Evolutionary conservation across 1,140 invertebrate species (phyloP).

Genomic region (Drosophila rhopaloa): DNA sequence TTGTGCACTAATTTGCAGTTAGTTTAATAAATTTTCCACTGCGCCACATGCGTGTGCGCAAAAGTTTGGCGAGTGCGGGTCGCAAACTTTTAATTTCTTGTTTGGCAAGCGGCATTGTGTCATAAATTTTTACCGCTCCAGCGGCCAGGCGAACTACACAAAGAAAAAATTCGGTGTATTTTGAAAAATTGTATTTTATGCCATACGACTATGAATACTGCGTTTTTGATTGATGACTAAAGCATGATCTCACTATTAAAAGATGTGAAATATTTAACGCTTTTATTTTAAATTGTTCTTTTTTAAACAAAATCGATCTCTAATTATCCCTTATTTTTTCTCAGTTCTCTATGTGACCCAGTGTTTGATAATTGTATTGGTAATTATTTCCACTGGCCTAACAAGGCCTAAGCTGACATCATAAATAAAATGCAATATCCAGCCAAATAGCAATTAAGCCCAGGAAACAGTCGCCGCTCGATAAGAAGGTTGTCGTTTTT

Average conservation of each 20-base stretch:
- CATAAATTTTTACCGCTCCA: conserved; percentile 66
- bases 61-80: conserved; percentile 66
- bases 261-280: too few relatives aligned
- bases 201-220: too few relatives aligned
- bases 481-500: conserved; percentile 55
- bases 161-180: not conserved
- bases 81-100: conserved; percentile 78
- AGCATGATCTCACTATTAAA: too few relatives aligned
- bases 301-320: too few relatives aligned
- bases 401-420: conserved; percentile 41
- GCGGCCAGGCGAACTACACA: conserved; percentile 13
- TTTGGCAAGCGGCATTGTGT: conserved; percentile 65
- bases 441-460: conserved; percentile 61
- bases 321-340: not conserved
- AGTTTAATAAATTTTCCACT: conserved; percentile 73
- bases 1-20: conserved; percentile 76
- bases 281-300: too few relatives aligned
- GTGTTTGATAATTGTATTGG: conserved; percentile 50
- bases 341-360: conserved; percentile 11
- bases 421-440: conserved; percentile 53
- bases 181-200: not conserved
- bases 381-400: conserved; percentile 54
- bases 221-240: too few relatives aligned
- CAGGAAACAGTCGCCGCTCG: conserved; percentile 62
- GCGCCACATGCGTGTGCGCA: conserved; percentile 67